Evolutionary conservation across 1,140 invertebrate species (phyloP).

Genomic region (Helicoverpa zea): DNA sequence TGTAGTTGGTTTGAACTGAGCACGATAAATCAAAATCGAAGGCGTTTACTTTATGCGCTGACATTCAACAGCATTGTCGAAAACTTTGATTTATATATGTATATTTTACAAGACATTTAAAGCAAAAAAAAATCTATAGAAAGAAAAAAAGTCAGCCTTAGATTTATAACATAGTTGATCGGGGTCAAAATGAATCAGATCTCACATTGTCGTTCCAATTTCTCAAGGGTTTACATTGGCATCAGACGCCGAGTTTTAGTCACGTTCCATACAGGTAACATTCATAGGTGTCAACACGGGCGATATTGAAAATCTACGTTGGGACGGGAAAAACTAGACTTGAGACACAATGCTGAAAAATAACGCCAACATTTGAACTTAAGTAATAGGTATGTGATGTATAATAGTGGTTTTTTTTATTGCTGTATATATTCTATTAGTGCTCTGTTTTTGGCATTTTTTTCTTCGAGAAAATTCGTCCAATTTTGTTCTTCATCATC

Average conservation of each 20-base stretch:
- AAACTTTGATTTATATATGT: background rate
- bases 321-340: conserved; percentile 39
- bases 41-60: background rate
- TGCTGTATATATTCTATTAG: too few relatives aligned
- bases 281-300: conserved; percentile 50
- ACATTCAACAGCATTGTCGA: background rate
- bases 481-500: too few relatives aligned
- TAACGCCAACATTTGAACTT: background rate
- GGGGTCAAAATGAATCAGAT: background rate
- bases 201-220: background rate
- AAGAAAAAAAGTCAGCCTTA: background rate
- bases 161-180: background rate
- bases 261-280: conserved; percentile 54
- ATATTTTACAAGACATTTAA: background rate
- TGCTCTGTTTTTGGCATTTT: too few relatives aligned
- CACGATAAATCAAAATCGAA: background rate
- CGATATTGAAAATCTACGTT: conserved; percentile 56
- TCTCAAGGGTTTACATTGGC: conserved; percentile 14
- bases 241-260: conserved; percentile 40
- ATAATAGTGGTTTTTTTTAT: background rate
- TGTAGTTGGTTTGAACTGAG: background rate
- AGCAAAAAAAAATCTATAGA: background rate
- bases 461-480: too few relatives aligned
- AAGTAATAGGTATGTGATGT: background rate
- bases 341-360: conserved; percentile 1